Evolutionary conservation across 2,113 vertebrate genomes (phyloP).

Genomic region (Macrotus californicus): DNA sequence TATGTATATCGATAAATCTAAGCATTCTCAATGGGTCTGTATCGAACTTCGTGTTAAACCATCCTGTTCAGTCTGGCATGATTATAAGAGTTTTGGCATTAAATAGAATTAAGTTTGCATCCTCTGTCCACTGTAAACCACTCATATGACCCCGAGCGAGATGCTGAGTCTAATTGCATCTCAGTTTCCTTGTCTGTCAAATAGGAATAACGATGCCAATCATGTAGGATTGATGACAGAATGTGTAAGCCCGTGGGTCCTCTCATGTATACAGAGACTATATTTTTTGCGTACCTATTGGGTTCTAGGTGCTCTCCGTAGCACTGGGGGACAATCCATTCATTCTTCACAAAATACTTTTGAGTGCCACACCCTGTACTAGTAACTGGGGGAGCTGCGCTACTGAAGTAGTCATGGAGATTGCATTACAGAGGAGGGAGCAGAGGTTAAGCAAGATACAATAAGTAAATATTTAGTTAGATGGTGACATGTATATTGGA

Average conservation of each 20-base stretch:
- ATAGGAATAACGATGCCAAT: not conserved
- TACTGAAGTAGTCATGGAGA: not conserved
- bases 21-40: not conserved
- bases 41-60: conserved; percentile 18
- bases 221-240: not conserved
- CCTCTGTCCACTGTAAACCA: not conserved
- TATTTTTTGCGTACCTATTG: not conserved
- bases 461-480: not conserved
- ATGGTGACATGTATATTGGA: not conserved
- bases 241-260: not conserved
- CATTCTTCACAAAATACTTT: not conserved
- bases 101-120: not conserved
- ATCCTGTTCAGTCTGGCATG: not conserved
- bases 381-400: not conserved
- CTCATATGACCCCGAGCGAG: not conserved
- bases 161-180: not conserved
- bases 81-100: not conserved
- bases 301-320: not conserved
- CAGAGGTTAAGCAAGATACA: not conserved
- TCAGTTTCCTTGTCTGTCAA: not conserved
- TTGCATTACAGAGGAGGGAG: not conserved
- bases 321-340: not conserved
- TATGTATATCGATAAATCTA: conserved; percentile 24
- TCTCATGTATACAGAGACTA: not conserved
- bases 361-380: not conserved